A percentile compares a stretch with the other conserved stretches of the same genome.
Conservation (phyloP, 2,113 vertebrate species). For the Malurus melanocephalus region DNA sequence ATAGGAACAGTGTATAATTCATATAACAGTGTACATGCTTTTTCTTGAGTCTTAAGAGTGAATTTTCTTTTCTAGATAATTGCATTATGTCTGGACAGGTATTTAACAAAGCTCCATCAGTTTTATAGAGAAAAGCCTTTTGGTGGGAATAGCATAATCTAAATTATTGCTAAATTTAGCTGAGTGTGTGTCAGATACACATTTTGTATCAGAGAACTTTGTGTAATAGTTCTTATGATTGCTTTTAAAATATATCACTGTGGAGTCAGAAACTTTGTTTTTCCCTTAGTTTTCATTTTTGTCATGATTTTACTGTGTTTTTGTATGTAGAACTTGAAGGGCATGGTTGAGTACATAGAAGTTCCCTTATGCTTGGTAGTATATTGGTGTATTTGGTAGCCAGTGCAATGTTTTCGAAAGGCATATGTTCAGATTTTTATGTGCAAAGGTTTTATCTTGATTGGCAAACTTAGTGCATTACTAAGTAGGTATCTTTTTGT, state of each 20-base stretch:
- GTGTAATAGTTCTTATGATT: not conserved
- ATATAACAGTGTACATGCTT: not conserved
- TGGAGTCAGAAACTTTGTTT: not conserved
- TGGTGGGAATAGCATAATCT: not conserved
- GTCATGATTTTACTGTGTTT: not conserved
- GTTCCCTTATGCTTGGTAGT: not conserved
- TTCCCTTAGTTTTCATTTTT: not conserved
- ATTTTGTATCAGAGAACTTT: not conserved
- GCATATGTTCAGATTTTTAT: not conserved
- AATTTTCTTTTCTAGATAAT: not conserved
- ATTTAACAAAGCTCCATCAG: not conserved
- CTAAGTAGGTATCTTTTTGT: not conserved
- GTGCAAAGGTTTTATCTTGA: not conserved
- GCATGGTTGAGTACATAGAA: not conserved
- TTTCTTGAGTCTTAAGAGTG: not conserved
- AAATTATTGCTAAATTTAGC: not conserved
- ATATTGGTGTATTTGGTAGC: not conserved
- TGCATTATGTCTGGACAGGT: not conserved
- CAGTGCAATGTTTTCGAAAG: not conserved
- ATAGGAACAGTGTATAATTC: not conserved
- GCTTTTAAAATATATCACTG: not conserved
- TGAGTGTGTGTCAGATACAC: not conserved
- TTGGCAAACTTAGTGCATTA: not conserved
- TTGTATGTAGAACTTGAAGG: not conserved
- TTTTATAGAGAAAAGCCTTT: not conserved